Base-by-base conservation (phyloP, 2,797 vertebrate genomes). In the Sebastolobus alascanus region DNA sequence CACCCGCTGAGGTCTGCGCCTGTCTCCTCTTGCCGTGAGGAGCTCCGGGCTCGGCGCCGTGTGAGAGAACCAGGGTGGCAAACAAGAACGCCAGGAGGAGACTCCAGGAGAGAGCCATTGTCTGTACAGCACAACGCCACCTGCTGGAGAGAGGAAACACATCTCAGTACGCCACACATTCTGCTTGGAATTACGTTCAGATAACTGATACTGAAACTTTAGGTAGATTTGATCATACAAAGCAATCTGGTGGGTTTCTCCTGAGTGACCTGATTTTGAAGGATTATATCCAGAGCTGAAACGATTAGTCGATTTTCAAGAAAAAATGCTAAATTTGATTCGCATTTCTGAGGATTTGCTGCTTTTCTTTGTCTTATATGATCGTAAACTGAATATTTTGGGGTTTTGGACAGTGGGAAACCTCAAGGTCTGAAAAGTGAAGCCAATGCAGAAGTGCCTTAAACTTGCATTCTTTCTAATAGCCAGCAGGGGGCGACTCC, bases 21-120 rank as follows among this genome's bases (percentile, higher is more conserved):
- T 83, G 86, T 79, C 91, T 93, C 88, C 90, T 92, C 77, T 94
- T 95, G 85, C 80, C 75, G 11, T 84, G 90, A 58, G 83, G 79
- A 1, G 80, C 71, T 71, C 90, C 90, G 4, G 82, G 87, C 77
- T 96, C 93, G 12, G 91, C 38, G 37, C 89, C 64, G 52, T 90
- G 85, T 1, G 91, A 93, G 50, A 89, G 50, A 2, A 83, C 79
- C 86, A 94, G 68, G 74, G 80, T 52, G 68, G 92, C 79, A 14
- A 93, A 81, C 75, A 95, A 74, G 66, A 95, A 65, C 1, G 68
- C 89, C 84, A 91, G 82, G 50, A 91, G 83, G 67, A 93, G 81
- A 87, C 84, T 89, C 88, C 91, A 90, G 84, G 85, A 84, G 69
- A 91, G 79, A 70, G 92, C 63, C 89, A 92, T 95, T 35, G 85